Conservation (phyloP, 2,888 invertebrate genomes). For the Vandiemenella viatica region DNA sequence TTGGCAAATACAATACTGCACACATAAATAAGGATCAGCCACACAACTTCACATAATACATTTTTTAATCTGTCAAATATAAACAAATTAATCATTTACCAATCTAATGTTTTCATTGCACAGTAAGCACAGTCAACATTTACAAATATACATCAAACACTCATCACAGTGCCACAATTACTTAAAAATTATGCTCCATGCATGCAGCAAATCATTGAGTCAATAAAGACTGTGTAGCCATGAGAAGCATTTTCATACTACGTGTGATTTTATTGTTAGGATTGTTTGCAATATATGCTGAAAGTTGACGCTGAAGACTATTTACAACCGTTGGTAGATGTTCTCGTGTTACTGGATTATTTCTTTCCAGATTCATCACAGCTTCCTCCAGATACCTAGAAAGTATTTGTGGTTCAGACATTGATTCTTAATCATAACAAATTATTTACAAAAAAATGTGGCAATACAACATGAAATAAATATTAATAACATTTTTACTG, state of each 20-base stretch:
- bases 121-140: too few species aligned
- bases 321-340: constrained; percentile 66
- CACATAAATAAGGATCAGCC: too few species aligned
- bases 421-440: too few species aligned
- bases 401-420: too few species aligned
- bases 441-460: neutral
- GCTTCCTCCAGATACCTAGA: constrained; percentile 35
- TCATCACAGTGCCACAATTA: too few species aligned
- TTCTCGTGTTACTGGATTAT: constrained; percentile 62
- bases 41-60: too few species aligned
- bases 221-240: constrained; percentile 8
- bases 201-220: neutral
- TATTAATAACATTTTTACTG: neutral
- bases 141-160: too few species aligned
- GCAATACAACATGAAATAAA: neutral
- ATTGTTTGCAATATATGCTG: constrained; percentile 47
- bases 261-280: constrained; percentile 48
- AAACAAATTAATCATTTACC: too few species aligned
- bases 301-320: constrained; percentile 59
- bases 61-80: too few species aligned
- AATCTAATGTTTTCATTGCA: too few species aligned
- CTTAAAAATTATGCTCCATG: too few species aligned
- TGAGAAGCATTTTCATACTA: constrained; percentile 32
- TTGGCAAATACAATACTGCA: too few species aligned
- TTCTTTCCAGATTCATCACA: constrained; percentile 61